Conservation (phyloP, 1,140 invertebrate genomes). For the Drosophila sturtevanti region DNA sequence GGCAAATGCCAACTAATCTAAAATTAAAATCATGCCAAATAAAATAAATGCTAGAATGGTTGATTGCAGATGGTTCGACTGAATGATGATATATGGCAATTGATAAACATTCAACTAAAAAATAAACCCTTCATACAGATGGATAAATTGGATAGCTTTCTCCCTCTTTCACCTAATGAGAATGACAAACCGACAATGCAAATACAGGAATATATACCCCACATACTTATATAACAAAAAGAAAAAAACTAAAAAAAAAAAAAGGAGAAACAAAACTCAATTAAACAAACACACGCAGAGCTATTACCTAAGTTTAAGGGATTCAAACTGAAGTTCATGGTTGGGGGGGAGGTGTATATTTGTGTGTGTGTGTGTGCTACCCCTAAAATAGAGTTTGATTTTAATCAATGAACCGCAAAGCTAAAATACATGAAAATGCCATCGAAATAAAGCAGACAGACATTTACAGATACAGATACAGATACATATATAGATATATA, state of each 20-base stretch:
- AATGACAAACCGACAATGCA: slow-evolving; percentile 67
- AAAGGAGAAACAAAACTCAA: slow-evolving; percentile 57
- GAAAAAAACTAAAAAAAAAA: slow-evolving; percentile 21
- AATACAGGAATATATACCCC: slow-evolving; percentile 15
- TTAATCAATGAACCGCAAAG: slow-evolving; percentile 79
- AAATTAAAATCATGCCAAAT: slow-evolving; percentile 71
- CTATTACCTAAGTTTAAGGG: background rate
- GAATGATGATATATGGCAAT: slow-evolving; percentile 53
- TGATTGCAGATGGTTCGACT: slow-evolving; percentile 17
- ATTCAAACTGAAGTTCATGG: background rate
- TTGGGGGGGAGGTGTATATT: background rate
- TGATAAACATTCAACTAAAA: slow-evolving; percentile 43
- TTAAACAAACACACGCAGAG: slow-evolving; percentile 68
- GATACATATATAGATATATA: slow-evolving; percentile 7
- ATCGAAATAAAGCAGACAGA: slow-evolving; percentile 37
- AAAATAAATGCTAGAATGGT: slow-evolving; percentile 41
- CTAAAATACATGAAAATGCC: slow-evolving; percentile 59
- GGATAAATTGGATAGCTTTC: slow-evolving; percentile 35
- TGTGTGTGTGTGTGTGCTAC: slow-evolving; percentile 5
- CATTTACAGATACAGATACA: background rate
- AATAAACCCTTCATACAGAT: slow-evolving; percentile 10
- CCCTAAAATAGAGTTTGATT: slow-evolving; percentile 69
- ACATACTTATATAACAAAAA: no score
- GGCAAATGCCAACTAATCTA: slow-evolving; percentile 60
- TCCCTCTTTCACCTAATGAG: slow-evolving; percentile 40